Evolutionary conservation across 92 coral and sea anemone species (phyloP).

Genomic region (Palythoa grandiflora): DNA sequence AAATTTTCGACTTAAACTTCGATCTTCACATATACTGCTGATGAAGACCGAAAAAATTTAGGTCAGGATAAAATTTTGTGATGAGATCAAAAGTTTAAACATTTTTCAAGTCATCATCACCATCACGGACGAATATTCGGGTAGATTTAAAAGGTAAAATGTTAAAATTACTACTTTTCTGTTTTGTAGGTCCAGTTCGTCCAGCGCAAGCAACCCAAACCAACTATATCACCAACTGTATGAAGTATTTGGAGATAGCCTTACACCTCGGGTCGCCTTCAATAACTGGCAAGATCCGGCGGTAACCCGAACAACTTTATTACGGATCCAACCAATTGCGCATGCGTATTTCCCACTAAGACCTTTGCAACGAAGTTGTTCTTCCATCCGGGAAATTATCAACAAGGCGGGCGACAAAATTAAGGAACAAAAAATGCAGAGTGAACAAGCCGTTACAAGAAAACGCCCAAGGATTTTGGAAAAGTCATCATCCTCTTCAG

Average conservation of each 20-base stretch:
- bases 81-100: no score
- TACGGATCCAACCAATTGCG: slow-evolving; percentile 86
- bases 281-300: slow-evolving; percentile 93
- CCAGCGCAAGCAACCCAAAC: slow-evolving; percentile 66
- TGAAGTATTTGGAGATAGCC: slow-evolving; percentile 87
- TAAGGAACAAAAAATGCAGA: background rate
- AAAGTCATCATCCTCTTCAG: slow-evolving; percentile 15
- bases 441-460: slow-evolving; percentile 11
- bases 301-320: slow-evolving; percentile 76
- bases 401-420: slow-evolving; percentile 59
- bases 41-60: no score
- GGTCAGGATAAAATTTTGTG: no score
- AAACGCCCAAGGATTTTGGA: slow-evolving; percentile 60
- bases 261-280: slow-evolving; percentile 80
- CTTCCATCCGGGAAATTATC: slow-evolving; percentile 71
- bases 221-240: slow-evolving; percentile 83
- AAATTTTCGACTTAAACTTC: no score
- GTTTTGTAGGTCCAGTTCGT: slow-evolving; percentile 77
- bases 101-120: no score
- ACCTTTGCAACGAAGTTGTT: slow-evolving; percentile 79
- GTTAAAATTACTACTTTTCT: background rate
- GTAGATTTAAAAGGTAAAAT: no score
- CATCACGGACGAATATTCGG: no score
- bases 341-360: slow-evolving; percentile 91
- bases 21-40: no score